Evolutionary conservation across 2,888 invertebrate genomes (phyloP).

Genomic region (Melanophora roralis): DNA sequence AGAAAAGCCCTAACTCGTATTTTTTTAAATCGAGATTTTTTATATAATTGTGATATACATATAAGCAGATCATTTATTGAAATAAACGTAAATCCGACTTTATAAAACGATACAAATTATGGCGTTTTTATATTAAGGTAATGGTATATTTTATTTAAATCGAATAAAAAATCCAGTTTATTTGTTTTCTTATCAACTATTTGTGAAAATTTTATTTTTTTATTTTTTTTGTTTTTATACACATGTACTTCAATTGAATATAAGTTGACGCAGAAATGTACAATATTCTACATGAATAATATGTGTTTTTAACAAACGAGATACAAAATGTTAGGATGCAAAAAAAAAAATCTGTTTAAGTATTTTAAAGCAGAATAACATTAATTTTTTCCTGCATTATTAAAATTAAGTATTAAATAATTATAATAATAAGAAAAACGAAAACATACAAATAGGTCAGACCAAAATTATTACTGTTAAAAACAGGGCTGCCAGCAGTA

Average conservation of each 20-base stretch:
- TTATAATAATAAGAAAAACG: background rate
- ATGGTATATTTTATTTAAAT: too few relatives aligned
- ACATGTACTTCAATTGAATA: constrained; percentile 5
- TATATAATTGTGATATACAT: too few relatives aligned
- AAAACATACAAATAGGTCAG: background rate
- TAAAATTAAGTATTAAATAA: constrained; percentile 10
- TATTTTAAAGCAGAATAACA: background rate
- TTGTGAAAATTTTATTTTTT: constrained; percentile 46
- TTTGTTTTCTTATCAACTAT: constrained; percentile 36
- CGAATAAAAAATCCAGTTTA: too few relatives aligned
- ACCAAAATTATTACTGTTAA: background rate
- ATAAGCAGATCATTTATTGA: too few relatives aligned
- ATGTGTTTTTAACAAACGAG: too few relatives aligned
- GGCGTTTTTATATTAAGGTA: too few relatives aligned
- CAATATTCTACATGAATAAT: constrained; percentile 24
- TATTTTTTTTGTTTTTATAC: constrained; percentile 1
- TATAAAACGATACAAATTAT: too few relatives aligned
- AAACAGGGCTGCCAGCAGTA: background rate
- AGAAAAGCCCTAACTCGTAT: too few relatives aligned
- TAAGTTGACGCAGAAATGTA: constrained; percentile 19
- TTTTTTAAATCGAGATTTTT: too few relatives aligned
- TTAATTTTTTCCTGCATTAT: background rate
- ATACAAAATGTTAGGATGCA: too few relatives aligned
- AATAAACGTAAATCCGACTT: too few relatives aligned
- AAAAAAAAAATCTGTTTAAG: constrained; percentile 10